Percentiles rank a stretch among this genome's conserved stretches.
phyloP scores from a whole-genome alignment of 1,140 invertebrate species.

The Ceratina australensis region DNA sequence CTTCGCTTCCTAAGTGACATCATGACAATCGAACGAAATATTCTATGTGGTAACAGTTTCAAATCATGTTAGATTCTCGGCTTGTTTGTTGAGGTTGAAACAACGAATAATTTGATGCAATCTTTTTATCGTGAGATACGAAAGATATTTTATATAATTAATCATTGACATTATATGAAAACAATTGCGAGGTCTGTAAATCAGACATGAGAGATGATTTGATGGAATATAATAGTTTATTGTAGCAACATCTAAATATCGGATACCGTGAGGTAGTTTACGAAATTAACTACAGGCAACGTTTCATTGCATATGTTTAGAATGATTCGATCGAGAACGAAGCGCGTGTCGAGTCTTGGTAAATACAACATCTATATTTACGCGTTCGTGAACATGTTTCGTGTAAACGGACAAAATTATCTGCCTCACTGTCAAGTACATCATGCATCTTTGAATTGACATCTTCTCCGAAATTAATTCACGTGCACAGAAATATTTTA shows the following conservation, averaged over 20 bases:
- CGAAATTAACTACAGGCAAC: not conserved
- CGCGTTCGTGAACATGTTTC: not conserved
- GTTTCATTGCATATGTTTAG: not conserved
- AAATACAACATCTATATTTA: not conserved
- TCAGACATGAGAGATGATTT: not conserved
- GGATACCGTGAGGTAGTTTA: not conserved
- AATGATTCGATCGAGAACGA: not conserved
- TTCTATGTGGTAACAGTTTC: too few relatives aligned
- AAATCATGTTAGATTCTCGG: too few relatives aligned
- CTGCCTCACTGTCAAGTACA: conserved; percentile 15
- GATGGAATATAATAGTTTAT: not conserved
- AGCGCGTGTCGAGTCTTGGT: not conserved
- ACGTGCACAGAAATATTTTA: too few relatives aligned
- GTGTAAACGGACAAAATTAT: conserved; percentile 19
- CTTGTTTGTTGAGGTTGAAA: too few relatives aligned
- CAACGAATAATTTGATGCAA: too few relatives aligned
- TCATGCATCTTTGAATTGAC: not conserved
- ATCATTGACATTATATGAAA: too few relatives aligned
- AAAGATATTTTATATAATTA: too few relatives aligned
- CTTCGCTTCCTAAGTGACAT: too few relatives aligned
- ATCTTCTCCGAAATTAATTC: not conserved
- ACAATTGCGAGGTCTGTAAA: not conserved
- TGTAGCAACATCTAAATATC: not conserved
- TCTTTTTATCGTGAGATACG: too few relatives aligned
- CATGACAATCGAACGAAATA: too few relatives aligned